Evolutionary conservation across 2,797 vertebrate species (phyloP).

Genomic region (Alauda arvensis): DNA sequence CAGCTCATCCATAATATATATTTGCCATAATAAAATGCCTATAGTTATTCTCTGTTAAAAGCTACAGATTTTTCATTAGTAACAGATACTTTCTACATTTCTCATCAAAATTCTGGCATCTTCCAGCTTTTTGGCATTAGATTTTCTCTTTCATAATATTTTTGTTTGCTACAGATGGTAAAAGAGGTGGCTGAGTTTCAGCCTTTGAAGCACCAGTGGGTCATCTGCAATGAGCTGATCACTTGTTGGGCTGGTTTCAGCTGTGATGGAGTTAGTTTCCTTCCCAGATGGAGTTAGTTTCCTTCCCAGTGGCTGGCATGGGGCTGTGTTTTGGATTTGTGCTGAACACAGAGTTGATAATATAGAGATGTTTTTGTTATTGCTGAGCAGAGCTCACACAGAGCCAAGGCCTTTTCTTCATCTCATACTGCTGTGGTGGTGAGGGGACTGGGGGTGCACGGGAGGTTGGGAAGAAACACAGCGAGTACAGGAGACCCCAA

Average conservation of each 20-base stretch:
- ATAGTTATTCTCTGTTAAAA: background rate
- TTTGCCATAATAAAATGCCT: background rate
- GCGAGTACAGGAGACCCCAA: background rate
- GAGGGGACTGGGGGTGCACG: background rate
- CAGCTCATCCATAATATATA: background rate
- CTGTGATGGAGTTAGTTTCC: too few relatives aligned
- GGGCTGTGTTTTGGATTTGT: background rate
- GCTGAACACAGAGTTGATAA: background rate
- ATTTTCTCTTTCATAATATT: background rate
- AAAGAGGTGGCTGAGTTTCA: background rate
- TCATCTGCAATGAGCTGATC: background rate
- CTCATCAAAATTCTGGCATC: background rate
- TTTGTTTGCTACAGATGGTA: background rate
- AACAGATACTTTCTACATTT: background rate
- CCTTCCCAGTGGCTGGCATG: background rate
- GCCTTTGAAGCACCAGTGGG: background rate
- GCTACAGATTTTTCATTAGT: background rate
- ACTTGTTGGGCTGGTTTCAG: background rate
- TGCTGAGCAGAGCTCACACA: background rate
- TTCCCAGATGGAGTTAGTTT: background rate
- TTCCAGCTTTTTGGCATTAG: background rate
- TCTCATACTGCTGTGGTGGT: rapidly evolving
- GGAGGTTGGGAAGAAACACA: background rate
- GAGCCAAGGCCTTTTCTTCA: background rate
- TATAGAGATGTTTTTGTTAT: background rate